Base-by-base conservation (phyloP, 2,113 vertebrate species). In the Microcebus lehilahytsara region DNA sequence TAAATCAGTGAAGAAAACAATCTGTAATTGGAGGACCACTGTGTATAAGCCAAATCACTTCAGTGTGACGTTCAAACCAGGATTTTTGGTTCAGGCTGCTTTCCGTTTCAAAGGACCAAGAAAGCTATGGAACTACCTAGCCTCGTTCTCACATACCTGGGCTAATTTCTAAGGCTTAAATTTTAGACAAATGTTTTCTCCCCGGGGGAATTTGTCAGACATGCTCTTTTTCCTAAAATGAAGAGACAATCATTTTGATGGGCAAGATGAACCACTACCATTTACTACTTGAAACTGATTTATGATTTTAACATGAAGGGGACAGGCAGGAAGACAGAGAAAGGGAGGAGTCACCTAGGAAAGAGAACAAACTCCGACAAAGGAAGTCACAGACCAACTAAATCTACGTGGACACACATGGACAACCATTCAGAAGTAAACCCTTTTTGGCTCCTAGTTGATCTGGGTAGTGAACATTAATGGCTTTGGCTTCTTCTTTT, bases 401-500 rank as follows among this genome's bases (percentile, higher is more conserved):
- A 75, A 37, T 27, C 30, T 37, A 11, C 1, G 64, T 60, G 80
- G 71, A 71, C 40, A 83, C 22, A 20, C 6, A 4, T 2, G 30
- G 30, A 80, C 69, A 62, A 42, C 34, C 84, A 30, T 1, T n/a
- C 72, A 83, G 74, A 69, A 19, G 46, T 60, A 8, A 93, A 46
- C 62, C 62, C 46, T 86, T 66, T 69, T 27, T 81, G 49, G 85
- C 46, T 94, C 85, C 87, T 3, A 16, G 85, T 66, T 86, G 81
- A 85, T 81, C 9, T 3, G 67, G 89, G 95, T 42, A 95, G 97
- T 98, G 93, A 97, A 97, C 88, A 91, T 75, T 80, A 96, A 98
- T 97, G 97, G 98, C 98, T 98, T 98, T 96, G 97, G 98, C 86
- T 86, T 97, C 96, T 25, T 85, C 77, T 11, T 87, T 86, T 98